These are phyloP conservation scores for Pseudomyrmex sp. DNA, from an alignment of 1,140 invertebrate species.

Conservation along the genomic window DNA sequence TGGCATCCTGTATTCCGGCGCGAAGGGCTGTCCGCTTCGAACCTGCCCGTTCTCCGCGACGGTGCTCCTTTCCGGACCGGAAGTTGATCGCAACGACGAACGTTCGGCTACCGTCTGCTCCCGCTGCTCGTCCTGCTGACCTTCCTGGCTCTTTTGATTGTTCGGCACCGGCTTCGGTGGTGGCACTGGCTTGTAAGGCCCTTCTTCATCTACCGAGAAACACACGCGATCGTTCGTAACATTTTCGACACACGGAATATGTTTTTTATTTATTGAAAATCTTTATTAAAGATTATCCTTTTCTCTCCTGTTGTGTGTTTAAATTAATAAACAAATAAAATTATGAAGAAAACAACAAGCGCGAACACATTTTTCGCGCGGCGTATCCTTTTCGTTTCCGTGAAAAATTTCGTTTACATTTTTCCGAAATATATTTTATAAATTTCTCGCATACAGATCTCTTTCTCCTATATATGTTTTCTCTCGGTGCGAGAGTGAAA, in stretches of 20 bases:
- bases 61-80: slow-evolving; percentile 80
- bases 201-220: slow-evolving; percentile 85
- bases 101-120: slow-evolving; percentile 76
- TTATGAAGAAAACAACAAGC: too few species aligned
- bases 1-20: slow-evolving; percentile 83
- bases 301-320: too few species aligned
- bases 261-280: background rate
- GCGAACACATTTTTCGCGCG: background rate
- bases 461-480: background rate
- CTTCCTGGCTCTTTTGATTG: slow-evolving; percentile 80
- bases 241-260: background rate
- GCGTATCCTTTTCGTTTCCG: background rate
- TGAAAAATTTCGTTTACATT: background rate
- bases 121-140: slow-evolving; percentile 73
- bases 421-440: background rate
- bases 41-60: slow-evolving; percentile 40
- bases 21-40: slow-evolving; percentile 77
- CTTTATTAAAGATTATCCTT: background rate
- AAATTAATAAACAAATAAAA: too few species aligned
- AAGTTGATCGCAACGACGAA: slow-evolving; percentile 69
- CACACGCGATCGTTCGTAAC: background rate
- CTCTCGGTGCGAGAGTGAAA: background rate
- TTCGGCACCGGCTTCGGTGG: slow-evolving; percentile 87
- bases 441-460: too few species aligned
- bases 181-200: slow-evolving; percentile 87